A percentile compares a stretch with the other conserved stretches of the same genome.
phyloP scores from a whole-genome alignment of 2,888 invertebrate genomes.

The Drosophila anomalata region DNA sequence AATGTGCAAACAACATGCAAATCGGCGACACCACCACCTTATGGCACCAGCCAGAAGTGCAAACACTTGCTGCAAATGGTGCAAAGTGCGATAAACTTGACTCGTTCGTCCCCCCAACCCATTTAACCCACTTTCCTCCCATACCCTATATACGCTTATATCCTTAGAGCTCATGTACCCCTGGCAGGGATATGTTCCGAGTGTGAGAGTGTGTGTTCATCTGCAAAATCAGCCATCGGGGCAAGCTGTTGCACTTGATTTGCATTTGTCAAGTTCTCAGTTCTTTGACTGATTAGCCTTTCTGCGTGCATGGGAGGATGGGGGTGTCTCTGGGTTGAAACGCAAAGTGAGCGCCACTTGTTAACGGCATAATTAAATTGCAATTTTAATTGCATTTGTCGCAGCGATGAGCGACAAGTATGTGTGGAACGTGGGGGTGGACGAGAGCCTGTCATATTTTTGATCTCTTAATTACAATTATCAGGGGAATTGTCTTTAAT shows the following conservation, averaged over 20 bases:
- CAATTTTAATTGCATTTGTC: conserved; percentile 35
- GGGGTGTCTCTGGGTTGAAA: not conserved
- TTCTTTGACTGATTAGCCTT: conserved; percentile 45
- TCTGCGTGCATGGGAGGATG: conserved; percentile 7
- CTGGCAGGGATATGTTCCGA: not conserved
- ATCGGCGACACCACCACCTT: conserved; percentile 61
- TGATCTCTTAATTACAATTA: not conserved
- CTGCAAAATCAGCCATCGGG: conserved; percentile 14
- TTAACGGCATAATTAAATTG: conserved; percentile 36
- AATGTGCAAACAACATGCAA: conserved; percentile 67
- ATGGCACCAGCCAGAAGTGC: conserved; percentile 60
- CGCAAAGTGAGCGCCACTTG: conserved; percentile 24
- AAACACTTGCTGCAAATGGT: conserved; percentile 73
- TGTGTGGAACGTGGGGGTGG: not conserved
- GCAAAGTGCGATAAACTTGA: conserved; percentile 67
- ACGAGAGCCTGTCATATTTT: not conserved
- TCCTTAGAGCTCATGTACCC: not conserved
- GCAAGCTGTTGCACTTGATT: conserved; percentile 50
- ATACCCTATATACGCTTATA: not conserved
- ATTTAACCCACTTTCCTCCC: not conserved
- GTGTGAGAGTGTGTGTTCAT: not conserved
- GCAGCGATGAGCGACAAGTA: conserved; percentile 1
- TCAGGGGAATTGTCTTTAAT: not conserved
- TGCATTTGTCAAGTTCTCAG: conserved; percentile 46
- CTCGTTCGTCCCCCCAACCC: conserved; percentile 18